phyloP scores from a whole-genome alignment of 1,140 invertebrate species.

The Manduca sexta region DNA sequence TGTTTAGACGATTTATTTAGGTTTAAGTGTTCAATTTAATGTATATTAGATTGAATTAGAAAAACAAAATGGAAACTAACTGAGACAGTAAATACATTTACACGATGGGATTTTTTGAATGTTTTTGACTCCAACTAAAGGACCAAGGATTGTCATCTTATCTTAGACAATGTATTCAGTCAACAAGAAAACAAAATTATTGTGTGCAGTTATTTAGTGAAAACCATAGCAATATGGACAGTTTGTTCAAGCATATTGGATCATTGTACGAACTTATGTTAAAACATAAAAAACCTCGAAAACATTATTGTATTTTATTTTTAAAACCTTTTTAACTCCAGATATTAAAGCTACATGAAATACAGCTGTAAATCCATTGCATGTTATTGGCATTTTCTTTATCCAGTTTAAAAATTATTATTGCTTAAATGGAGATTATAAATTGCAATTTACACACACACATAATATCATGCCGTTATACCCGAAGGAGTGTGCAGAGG shows the following conservation, averaged over 20 bases:
- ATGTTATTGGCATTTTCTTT: too few relatives aligned
- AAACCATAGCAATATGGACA: slow-evolving; percentile 47
- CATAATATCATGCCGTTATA: too few relatives aligned
- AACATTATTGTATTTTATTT: slow-evolving; percentile 45
- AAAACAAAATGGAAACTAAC: slow-evolving; percentile 36
- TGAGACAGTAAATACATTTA: slow-evolving; percentile 41
- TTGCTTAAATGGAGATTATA: too few relatives aligned
- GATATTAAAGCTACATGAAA: too few relatives aligned
- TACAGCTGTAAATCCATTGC: too few relatives aligned
- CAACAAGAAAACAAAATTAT: slow-evolving; percentile 22
- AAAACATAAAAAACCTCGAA: slow-evolving; percentile 63
- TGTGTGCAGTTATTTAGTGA: slow-evolving; percentile 33
- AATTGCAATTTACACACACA: too few relatives aligned
- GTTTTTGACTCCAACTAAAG: slow-evolving; percentile 57
- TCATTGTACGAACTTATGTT: slow-evolving; percentile 69
- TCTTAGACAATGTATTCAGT: slow-evolving; percentile 42
- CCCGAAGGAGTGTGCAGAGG: too few relatives aligned
- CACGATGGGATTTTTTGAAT: slow-evolving; percentile 39
- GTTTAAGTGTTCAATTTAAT: slow-evolving; percentile 67
- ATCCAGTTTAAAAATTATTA: too few relatives aligned
- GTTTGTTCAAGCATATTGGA: slow-evolving; percentile 62
- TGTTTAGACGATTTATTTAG: slow-evolving; percentile 69
- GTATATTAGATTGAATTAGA: slow-evolving; percentile 62
- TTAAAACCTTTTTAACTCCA: not conserved
- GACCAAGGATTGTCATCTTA: slow-evolving; percentile 55